Percentiles rank a stretch among this genome's conserved stretches.
Conservation (phyloP, 2,797 vertebrate species). For the Lindbergichthys nudifrons region DNA sequence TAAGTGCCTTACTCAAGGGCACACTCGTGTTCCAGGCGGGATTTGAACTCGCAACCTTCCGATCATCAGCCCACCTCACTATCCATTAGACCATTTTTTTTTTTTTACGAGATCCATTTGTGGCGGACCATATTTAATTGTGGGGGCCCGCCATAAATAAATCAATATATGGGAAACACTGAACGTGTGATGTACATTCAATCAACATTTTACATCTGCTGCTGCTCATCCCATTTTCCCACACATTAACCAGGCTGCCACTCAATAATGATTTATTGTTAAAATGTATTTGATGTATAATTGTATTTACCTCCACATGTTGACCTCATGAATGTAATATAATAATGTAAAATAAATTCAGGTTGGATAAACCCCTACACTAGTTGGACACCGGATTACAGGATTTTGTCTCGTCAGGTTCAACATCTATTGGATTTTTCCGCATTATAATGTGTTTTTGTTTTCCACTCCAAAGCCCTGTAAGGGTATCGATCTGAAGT, state of each 20-base stretch:
- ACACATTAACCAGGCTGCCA: slow-evolving; percentile 11
- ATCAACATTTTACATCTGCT: neutral
- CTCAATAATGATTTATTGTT: neutral
- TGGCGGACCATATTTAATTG: too few species aligned
- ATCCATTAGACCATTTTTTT: too few species aligned
- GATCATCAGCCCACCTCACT: too few species aligned
- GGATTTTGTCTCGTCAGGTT: too few species aligned
- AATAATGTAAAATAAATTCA: neutral
- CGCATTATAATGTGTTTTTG: neutral
- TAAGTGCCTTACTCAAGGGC: too few species aligned
- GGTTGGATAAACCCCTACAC: neutral
- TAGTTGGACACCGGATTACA: neutral
- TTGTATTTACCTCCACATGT: neutral
- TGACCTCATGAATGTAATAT: neutral
- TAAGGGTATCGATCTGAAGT: neutral
- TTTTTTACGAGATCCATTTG: too few species aligned
- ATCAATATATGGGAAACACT: too few species aligned
- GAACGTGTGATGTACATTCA: neutral
- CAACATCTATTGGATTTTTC: neutral
- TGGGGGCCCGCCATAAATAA: too few species aligned
- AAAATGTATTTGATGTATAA: neutral
- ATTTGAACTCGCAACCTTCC: too few species aligned
- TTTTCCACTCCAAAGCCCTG: slow-evolving; percentile 4
- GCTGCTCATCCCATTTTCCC: slow-evolving; percentile 6
- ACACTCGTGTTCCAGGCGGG: too few species aligned